Percentiles rank a stretch among this genome's conserved stretches.
phyloP scores from a whole-genome alignment of 2,888 invertebrate species.

The Microctonus brassicae region DNA sequence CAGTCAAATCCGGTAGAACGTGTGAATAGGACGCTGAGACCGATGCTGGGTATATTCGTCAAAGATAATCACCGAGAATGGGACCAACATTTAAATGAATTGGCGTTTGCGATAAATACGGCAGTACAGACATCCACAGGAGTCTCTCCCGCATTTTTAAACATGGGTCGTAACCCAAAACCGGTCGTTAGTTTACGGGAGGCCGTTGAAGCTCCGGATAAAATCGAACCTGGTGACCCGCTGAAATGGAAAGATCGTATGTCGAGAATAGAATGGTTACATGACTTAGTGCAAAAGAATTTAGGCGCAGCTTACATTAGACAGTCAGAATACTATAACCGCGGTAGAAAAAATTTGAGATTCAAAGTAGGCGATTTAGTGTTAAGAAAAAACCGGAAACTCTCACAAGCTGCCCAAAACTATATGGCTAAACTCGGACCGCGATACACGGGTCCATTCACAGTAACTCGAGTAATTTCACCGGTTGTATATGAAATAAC shows the following conservation, averaged over 20 bases:
- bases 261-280: not conserved
- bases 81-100: not conserved
- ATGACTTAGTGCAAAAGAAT: not conserved
- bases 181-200: not conserved
- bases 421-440: slow-evolving; percentile 14
- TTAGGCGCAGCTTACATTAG: not conserved
- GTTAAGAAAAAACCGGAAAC: not conserved
- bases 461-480: not conserved
- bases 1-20: slow-evolving; percentile 6
- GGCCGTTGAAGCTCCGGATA: not conserved
- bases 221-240: not conserved
- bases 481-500: not conserved
- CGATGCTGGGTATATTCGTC: not conserved
- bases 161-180: not conserved
- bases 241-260: not conserved
- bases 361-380: slow-evolving; percentile 22
- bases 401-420: slow-evolving; percentile 13
- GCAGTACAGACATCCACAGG: slow-evolving; percentile 6
- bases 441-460: slow-evolving; percentile 14
- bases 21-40: not conserved
- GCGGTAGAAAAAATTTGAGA: not conserved
- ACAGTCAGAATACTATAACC: slow-evolving; percentile 24
- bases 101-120: not conserved
- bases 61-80: not conserved
- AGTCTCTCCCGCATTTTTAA: not conserved